Evolutionary conservation across 1,140 invertebrate species (phyloP), one percentile per base, ranked within the genome.

Genomic region (Vanessa tameamea): DNA sequence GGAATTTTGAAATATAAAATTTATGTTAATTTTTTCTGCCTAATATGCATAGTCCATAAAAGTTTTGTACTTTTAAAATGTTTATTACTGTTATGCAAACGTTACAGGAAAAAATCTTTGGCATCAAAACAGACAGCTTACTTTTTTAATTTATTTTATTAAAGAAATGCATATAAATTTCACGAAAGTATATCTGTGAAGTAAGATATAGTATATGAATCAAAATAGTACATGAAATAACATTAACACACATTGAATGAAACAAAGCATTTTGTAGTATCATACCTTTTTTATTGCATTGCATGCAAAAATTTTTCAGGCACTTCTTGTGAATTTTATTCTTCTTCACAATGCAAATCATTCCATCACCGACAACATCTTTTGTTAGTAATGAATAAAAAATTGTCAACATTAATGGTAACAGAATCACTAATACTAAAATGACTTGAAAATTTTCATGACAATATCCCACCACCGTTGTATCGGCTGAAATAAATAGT

Each of bases 371-470:
- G 43, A 55, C 66, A 48, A 16, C 47, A 37, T 79, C 73, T 67
- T 70, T 77, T 77, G 81, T 87, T 88, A 89, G 85, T 87, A 86
- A 84, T 78, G 72, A 80, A 65, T 78, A 79, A 37, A 63, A 81
- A 78, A 85, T 78, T 76, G 83, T 76, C 73, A 84, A 75, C 79
- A 77, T 85, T 84, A 87, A 78, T 75, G 80, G 70, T 43, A 82
- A 77, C 67, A 82, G 47, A 47, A 84, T 78, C 68, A 78, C 72
- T 66, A 73, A 75, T 77, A 86, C 73, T 64, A 84, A 66, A 65
- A 84, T 76, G 53, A 83, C 64, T 82, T 81, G 71, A 75, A 81
- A 70, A 72, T 80, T 83, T 47, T 84, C 81, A 80, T 77, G 77
- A 73, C 67, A 79, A 69, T 82, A 72, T 53, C 76, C 87, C 83